A percentile compares a stretch with the other conserved stretches of the same genome.
Evolutionary conservation across 92 coral and sea anemone genomes (phyloP).

Genomic region (Anthopleura xanthogrammica): DNA sequence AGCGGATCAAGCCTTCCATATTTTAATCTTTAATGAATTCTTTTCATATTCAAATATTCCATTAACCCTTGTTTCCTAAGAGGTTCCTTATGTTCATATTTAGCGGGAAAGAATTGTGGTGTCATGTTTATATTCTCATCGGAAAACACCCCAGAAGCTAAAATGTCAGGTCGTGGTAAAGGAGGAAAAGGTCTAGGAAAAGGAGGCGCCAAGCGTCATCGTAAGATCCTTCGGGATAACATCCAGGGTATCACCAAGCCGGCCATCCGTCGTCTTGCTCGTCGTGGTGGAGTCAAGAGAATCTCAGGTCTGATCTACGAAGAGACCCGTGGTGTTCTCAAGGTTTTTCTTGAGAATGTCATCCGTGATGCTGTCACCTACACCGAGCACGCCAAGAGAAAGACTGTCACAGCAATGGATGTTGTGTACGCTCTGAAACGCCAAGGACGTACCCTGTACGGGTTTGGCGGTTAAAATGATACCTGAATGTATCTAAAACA

Average conservation of each 20-base stretch:
- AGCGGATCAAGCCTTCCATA: too few relatives aligned
- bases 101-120: too few relatives aligned
- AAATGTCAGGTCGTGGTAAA: conserved; percentile 78
- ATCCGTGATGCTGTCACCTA: conserved; percentile 88
- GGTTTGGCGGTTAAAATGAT: conserved; percentile 19
- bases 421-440: conserved; percentile 72
- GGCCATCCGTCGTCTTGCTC: conserved; percentile 91
- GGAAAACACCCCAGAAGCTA: not conserved
- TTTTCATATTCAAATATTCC: too few relatives aligned
- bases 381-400: conserved; percentile 76
- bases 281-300: conserved; percentile 92
- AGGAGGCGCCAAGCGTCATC: conserved; percentile 94
- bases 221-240: conserved; percentile 88
- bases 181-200: conserved; percentile 90
- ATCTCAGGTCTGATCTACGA: conserved; percentile 88
- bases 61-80: too few relatives aligned
- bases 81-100: too few relatives aligned
- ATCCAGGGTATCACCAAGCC: conserved; percentile 91
- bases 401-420: conserved; percentile 67
- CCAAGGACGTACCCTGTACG: conserved; percentile 47
- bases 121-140: too few relatives aligned
- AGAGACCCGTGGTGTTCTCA: conserved; percentile 89
- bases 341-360: conserved; percentile 83
- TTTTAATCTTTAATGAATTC: too few relatives aligned
- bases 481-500: too few relatives aligned